Evolutionary conservation across 2,888 invertebrate genomes (phyloP).

Genomic region (Tenthredo notha): DNA sequence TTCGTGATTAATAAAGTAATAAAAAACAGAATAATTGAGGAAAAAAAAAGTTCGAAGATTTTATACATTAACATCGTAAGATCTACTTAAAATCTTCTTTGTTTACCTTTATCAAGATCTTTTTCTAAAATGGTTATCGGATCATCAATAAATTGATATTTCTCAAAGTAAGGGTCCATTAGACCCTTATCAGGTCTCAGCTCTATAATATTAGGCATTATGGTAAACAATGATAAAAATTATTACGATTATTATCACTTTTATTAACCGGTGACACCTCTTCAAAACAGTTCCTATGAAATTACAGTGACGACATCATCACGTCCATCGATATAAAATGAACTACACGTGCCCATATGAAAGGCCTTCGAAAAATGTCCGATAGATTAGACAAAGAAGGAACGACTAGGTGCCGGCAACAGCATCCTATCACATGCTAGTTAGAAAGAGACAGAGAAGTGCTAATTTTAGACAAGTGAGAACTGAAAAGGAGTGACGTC

Average conservation of each 20-base stretch:
- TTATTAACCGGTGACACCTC: background rate
- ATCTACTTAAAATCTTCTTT: background rate
- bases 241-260: background rate
- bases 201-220: slow-evolving; percentile 72
- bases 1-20: background rate
- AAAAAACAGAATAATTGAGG: background rate
- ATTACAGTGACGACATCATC: too few species aligned
- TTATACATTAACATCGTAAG: background rate
- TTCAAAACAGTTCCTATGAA: background rate
- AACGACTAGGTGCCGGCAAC: too few species aligned
- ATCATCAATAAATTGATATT: slow-evolving; percentile 72
- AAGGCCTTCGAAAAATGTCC: background rate
- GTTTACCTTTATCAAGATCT: slow-evolving; percentile 65
- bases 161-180: slow-evolving; percentile 70
- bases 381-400: background rate
- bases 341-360: too few species aligned
- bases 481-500: too few species aligned
- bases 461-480: too few species aligned
- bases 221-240: background rate
- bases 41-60: background rate
- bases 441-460: too few species aligned
- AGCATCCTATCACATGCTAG: too few species aligned
- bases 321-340: too few species aligned
- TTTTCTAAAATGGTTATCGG: slow-evolving; percentile 64
- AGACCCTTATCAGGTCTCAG: slow-evolving; percentile 69